These are phyloP conservation scores for Silvanus unidentatus DNA, from an alignment of 2,888 invertebrate species.

Conservation along the genomic window DNA sequence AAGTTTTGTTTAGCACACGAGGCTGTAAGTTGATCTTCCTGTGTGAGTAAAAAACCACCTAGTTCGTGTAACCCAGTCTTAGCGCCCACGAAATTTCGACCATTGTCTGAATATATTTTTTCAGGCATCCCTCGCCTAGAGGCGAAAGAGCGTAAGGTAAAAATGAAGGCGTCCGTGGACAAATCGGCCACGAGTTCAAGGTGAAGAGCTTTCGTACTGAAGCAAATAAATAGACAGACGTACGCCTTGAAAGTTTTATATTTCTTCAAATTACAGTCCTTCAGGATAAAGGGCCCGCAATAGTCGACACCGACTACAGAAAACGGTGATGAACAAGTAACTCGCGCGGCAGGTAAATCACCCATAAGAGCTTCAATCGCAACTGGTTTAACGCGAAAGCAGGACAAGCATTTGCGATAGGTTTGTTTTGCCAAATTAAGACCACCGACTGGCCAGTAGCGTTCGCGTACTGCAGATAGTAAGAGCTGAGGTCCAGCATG, in stretches of 20 bases:
- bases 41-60: not conserved
- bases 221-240: constrained; percentile 16
- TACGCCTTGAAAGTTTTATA: constrained; percentile 12
- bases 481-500: constrained; percentile 23
- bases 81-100: constrained; percentile 16
- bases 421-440: constrained; percentile 6
- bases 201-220: constrained; percentile 16
- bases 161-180: constrained; percentile 10
- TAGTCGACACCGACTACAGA: constrained; percentile 18
- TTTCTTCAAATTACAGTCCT: constrained; percentile 12
- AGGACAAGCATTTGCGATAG: constrained; percentile 11
- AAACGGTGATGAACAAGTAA: constrained; percentile 12
- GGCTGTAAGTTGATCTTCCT: not conserved
- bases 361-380: constrained; percentile 15
- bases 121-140: constrained; percentile 11
- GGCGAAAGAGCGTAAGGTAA: constrained; percentile 13
- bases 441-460: constrained; percentile 16
- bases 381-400: constrained; percentile 12
- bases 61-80: constrained; percentile 2
- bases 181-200: constrained; percentile 14
- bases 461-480: constrained; percentile 16
- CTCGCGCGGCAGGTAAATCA: constrained; percentile 9
- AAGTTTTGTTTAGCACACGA: constrained; percentile 12
- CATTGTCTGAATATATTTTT: constrained; percentile 16
- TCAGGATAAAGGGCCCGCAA: constrained; percentile 19